These are phyloP conservation scores for Oppia nitens DNA, from an alignment of 1,140 invertebrate genomes.

Conservation along the genomic window DNA sequence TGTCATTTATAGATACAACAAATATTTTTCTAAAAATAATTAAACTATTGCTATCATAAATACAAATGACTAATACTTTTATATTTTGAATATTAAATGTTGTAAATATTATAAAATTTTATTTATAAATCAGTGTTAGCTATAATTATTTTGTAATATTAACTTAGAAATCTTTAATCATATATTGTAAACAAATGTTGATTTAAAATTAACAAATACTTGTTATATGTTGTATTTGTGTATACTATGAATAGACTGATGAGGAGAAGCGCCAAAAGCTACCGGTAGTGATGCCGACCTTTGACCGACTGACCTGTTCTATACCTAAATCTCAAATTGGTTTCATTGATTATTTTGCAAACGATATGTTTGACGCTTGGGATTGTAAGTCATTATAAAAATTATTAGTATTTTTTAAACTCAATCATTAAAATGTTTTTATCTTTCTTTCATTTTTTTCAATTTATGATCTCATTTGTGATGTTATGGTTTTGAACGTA, in stretches of 20 bases:
- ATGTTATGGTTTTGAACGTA: slow-evolving; percentile 34
- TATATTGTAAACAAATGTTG: too few species aligned
- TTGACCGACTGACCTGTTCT: slow-evolving; percentile 75
- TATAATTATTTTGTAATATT: too few species aligned
- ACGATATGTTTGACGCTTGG: slow-evolving; percentile 93
- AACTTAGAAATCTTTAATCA: too few species aligned
- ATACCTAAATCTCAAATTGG: slow-evolving; percentile 91
- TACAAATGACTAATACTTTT: too few species aligned
- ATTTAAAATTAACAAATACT: neutral
- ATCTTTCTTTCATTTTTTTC: slow-evolving; percentile 2
- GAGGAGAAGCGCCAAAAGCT: slow-evolving; percentile 67
- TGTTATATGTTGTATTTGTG: neutral
- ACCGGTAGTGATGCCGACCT: slow-evolving; percentile 91
- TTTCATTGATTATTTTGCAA: slow-evolving; percentile 90
- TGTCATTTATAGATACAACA: too few species aligned
- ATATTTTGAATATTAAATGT: too few species aligned
- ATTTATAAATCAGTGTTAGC: too few species aligned
- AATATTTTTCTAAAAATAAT: too few species aligned
- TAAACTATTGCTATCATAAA: too few species aligned
- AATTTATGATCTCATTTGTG: slow-evolving; percentile 2
- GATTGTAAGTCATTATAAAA: slow-evolving; percentile 48
- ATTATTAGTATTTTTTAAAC: neutral
- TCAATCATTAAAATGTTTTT: neutral
- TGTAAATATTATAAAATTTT: too few species aligned
- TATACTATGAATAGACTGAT: slow-evolving; percentile 51